These are phyloP conservation scores for Drosophila mulleri DNA, from an alignment of 2,888 invertebrate genomes.

Conservation along the genomic window DNA sequence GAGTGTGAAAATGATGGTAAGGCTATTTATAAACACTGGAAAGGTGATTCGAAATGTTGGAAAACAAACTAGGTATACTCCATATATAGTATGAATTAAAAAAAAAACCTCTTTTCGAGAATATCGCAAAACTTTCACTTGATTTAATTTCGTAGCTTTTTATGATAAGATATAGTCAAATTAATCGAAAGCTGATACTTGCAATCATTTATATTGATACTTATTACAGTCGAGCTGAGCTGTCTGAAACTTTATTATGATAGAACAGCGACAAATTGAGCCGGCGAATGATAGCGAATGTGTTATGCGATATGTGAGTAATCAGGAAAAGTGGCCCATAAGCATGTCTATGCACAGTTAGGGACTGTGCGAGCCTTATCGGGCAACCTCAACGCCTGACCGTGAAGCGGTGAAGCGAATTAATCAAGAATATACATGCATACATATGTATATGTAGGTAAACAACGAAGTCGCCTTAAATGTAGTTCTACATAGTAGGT, in stretches of 20 bases:
- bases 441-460: neutral
- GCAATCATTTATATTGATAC: constrained; percentile 36
- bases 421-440: constrained; percentile 50
- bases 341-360: constrained; percentile 43
- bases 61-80: neutral
- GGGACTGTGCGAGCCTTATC: constrained; percentile 53
- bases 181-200: constrained; percentile 19
- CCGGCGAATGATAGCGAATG: constrained; percentile 31
- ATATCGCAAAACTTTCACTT: constrained; percentile 9
- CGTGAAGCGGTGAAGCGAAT: constrained; percentile 50
- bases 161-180: constrained; percentile 27
- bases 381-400: constrained; percentile 64
- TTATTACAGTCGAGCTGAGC: constrained; percentile 23
- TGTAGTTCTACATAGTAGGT: constrained; percentile 13
- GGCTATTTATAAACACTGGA: neutral
- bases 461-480: constrained; percentile 10
- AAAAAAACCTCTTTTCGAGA: neutral
- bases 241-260: constrained; percentile 22
- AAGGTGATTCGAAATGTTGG: neutral
- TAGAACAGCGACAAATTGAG: constrained; percentile 27
- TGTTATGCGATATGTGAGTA: constrained; percentile 28
- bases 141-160: neutral
- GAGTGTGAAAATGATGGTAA: neutral
- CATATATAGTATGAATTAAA: no score
- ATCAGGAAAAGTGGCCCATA: constrained; percentile 19